Percentiles rank a stretch among this genome's conserved stretches.
These are phyloP conservation scores for Drosophila leonis DNA, from an alignment of 2,888 invertebrate species.

Conservation along the genomic window DNA sequence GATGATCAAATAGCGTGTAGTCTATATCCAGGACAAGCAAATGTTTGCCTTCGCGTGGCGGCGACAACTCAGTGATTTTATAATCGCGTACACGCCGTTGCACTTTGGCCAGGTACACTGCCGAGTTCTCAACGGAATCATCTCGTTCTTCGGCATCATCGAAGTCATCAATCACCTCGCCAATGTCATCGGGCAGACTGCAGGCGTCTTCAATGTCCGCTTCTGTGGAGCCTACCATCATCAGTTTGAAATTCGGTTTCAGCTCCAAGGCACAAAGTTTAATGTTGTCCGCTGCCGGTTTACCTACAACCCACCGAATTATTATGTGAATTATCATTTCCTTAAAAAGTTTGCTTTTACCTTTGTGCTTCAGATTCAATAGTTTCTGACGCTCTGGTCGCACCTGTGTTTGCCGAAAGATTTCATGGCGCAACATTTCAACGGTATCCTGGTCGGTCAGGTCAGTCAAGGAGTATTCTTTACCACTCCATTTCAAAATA, in stretches of 20 bases:
- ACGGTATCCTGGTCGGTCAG: slow-evolving; percentile 93
- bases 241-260: slow-evolving; percentile 95
- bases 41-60: slow-evolving; percentile 94
- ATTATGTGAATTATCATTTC: not conserved
- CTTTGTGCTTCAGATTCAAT: slow-evolving; percentile 96
- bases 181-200: slow-evolving; percentile 90
- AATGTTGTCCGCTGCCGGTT: slow-evolving; percentile 92
- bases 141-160: slow-evolving; percentile 95
- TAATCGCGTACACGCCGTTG: slow-evolving; percentile 94
- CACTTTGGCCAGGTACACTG: slow-evolving; percentile 92
- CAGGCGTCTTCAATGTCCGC: slow-evolving; percentile 95
- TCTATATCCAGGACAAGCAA: slow-evolving; percentile 97
- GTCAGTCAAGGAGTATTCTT: slow-evolving; percentile 93
- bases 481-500: slow-evolving; percentile 96
- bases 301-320: slow-evolving; percentile 87
- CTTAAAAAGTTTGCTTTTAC: slow-evolving; percentile 85
- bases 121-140: slow-evolving; percentile 84
- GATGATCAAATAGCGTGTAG: slow-evolving; percentile 98
- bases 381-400: slow-evolving; percentile 97
- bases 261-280: slow-evolving; percentile 91
- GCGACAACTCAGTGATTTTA: slow-evolving; percentile 92
- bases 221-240: slow-evolving; percentile 98
- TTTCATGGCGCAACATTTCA: slow-evolving; percentile 91
- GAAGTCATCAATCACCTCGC: slow-evolving; percentile 95
- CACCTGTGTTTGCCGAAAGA: slow-evolving; percentile 95